These are phyloP conservation scores for Asobara japonica DNA, from an alignment of 1,140 invertebrate species.

Conservation along the genomic window DNA sequence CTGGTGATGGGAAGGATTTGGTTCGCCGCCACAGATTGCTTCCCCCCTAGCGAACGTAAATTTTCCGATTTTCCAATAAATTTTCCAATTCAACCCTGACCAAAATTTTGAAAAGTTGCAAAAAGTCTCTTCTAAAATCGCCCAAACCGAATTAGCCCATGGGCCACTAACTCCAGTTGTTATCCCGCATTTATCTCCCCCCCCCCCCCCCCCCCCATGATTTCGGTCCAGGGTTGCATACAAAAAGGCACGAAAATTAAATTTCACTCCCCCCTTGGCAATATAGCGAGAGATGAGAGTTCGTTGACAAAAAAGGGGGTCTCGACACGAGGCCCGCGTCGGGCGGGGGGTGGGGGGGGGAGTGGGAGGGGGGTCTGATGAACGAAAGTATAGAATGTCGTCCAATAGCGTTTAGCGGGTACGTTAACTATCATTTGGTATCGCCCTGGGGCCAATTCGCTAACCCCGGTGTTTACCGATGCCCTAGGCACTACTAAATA, in stretches of 20 bases:
- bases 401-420: slow-evolving; percentile 65
- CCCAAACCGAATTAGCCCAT: slow-evolving; percentile 2
- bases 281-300: slow-evolving; percentile 49
- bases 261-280: slow-evolving; percentile 58
- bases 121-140: no score
- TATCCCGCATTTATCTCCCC: slow-evolving; percentile 24
- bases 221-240: slow-evolving; percentile 46
- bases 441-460: slow-evolving; percentile 65
- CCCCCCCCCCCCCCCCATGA: not conserved
- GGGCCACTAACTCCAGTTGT: slow-evolving; percentile 20
- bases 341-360: not conserved
- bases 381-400: slow-evolving; percentile 35
- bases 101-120: no score
- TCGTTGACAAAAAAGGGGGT: slow-evolving; percentile 27
- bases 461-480: slow-evolving; percentile 67
- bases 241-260: slow-evolving; percentile 68
- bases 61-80: no score
- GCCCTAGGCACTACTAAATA: slow-evolving; percentile 66
- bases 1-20: no score
- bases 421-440: slow-evolving; percentile 67
- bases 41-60: no score
- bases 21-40: no score
- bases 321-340: slow-evolving; percentile 40
- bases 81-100: no score
- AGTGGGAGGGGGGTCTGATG: not conserved